Evolutionary conservation across 2,888 invertebrate genomes (phyloP), one percentile per base, ranked within the genome.

Genomic region (Linnaemya vulpina): DNA sequence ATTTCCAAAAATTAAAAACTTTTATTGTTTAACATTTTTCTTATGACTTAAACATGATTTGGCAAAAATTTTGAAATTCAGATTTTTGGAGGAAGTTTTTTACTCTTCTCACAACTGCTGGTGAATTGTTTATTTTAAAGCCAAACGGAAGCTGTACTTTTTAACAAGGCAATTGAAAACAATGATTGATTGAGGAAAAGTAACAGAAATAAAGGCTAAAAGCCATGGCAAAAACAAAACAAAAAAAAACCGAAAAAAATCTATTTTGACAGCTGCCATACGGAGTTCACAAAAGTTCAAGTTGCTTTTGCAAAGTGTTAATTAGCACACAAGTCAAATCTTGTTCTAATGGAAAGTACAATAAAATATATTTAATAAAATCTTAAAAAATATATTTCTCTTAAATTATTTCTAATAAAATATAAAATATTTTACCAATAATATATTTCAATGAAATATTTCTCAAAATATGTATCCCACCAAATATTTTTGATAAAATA

Each of bases 41-140:
- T 30, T 35, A 46, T 75, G 46, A 73, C 73, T 77, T 62, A 83
- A 77, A 67, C 22, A 83, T 83, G 83, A 77, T 67, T 53, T 5
- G 15, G 51, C 51, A 63, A 35, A 49, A 38, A 65, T 25, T n/a
- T 11, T 60, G n/a, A 65, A 40, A 49, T 70, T 38, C 5, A 35
- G n/a, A 40, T 58, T 58, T 55, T 11, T 35, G 63, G 30, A 71
- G 46, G 55, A 78, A 43, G 43, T 20, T 68, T 75, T 53, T 15
- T 46, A 5, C 46, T 4, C 46, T 17, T 22, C 13, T 7, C 10
- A 30, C 35, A 43, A 5, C 11, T 3, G 4, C n/a, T 3, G 0
- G 25, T 46, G 43, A 22, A 9, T 3, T 25, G 35, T 51, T 71
- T 58, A 7, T 43, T 38, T 13, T 15, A 49, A 30, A 46, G 3